Percentiles rank a stretch among this genome's conserved stretches.
Evolutionary conservation across 2,888 invertebrate species (phyloP).

Genomic region (Luperina testacea): DNA sequence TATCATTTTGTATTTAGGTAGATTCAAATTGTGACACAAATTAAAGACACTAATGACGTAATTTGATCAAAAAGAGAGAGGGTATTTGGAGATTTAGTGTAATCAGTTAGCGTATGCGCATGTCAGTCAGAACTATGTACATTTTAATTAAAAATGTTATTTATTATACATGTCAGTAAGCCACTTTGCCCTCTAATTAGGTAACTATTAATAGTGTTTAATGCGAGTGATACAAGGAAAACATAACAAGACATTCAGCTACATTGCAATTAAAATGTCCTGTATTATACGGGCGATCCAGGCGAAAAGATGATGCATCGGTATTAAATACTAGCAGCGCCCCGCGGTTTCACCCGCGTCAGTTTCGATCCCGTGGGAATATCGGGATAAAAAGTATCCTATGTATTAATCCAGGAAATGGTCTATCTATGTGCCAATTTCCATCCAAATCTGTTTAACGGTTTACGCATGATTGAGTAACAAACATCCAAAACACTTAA

Average conservation of each 20-base stretch:
- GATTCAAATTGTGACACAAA: conserved; percentile 29
- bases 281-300: conserved; percentile 5
- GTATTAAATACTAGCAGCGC: conserved; percentile 46
- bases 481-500: too few relatives aligned
- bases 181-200: conserved; percentile 20
- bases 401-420: too few relatives aligned
- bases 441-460: too few relatives aligned
- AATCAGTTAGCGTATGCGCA: conserved; percentile 1
- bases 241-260: conserved; percentile 16
- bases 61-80: conserved; percentile 8
- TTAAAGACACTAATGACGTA: conserved; percentile 17
- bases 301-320: conserved; percentile 35
- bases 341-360: too few relatives aligned
- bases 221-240: conserved; percentile 26
- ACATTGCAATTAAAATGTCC: conserved; percentile 24
- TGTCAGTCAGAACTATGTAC: neutral
- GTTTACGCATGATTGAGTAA: too few relatives aligned
- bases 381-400: too few relatives aligned
- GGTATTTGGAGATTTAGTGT: conserved; percentile 5
- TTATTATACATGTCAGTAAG: conserved; percentile 6
- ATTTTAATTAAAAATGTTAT: conserved; percentile 21
- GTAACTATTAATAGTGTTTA: conserved; percentile 13
- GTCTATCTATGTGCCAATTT: too few relatives aligned
- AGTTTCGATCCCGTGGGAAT: too few relatives aligned
- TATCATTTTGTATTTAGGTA: conserved; percentile 11